A percentile compares a stretch with the other conserved stretches of the same genome.
Evolutionary conservation across 1,140 invertebrate species (phyloP).

Genomic region (Cherax quadricarinatus): DNA sequence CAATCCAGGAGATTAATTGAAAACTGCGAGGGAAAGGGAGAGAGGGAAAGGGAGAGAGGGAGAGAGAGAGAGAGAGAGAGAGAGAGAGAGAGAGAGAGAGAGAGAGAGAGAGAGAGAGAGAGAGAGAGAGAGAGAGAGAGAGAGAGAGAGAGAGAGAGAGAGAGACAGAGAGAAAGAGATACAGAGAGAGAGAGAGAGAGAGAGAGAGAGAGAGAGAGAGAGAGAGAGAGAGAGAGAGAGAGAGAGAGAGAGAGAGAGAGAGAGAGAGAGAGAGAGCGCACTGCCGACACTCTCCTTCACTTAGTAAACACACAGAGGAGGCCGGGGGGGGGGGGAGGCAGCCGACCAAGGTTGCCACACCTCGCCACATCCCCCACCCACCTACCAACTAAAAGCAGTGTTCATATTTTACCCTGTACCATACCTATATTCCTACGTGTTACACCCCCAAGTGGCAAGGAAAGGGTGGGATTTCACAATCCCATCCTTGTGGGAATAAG

Average conservation of each 20-base stretch:
- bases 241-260: constrained; percentile 13
- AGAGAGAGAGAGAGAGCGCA: neutral
- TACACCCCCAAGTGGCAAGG: too few species aligned
- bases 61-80: neutral
- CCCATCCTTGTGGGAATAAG: neutral
- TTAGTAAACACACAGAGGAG: constrained; percentile 17
- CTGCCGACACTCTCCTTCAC: neutral
- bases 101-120: constrained; percentile 4
- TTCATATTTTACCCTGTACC: too few species aligned
- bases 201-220: constrained; percentile 6
- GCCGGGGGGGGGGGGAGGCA: neutral
- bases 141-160: too few species aligned
- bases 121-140: neutral
- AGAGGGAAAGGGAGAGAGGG: neutral
- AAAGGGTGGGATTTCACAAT: too few species aligned
- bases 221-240: constrained; percentile 3
- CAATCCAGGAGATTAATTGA: too few species aligned
- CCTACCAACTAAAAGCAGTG: too few species aligned
- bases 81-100: neutral
- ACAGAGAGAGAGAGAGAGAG: constrained; percentile 6
- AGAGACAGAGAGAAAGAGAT: neutral
- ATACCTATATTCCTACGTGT: too few species aligned
- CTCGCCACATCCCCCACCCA: neutral
- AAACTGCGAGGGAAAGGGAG: neutral
- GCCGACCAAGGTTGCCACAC: neutral